Evolutionary conservation across 1,140 invertebrate genomes (phyloP).

Genomic region (Aleiodes sp.): DNA sequence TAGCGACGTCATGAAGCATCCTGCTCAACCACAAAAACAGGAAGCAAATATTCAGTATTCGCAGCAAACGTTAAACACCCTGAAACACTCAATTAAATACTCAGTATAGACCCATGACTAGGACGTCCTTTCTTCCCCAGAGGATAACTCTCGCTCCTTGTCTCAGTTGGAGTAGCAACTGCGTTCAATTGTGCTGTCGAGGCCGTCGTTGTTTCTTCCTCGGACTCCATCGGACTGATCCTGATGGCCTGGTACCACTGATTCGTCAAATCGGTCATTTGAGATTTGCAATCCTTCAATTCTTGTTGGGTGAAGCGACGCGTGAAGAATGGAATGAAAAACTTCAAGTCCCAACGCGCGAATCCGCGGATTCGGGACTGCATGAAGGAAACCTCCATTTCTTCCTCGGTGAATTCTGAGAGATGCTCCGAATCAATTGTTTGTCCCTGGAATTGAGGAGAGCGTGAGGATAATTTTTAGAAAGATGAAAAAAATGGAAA

Average conservation of each 20-base stretch:
- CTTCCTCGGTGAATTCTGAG: slow-evolving; percentile 95
- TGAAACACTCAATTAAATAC: slow-evolving; percentile 50
- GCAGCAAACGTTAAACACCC: neutral
- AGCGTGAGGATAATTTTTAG: slow-evolving; percentile 13
- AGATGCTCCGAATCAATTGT: slow-evolving; percentile 95
- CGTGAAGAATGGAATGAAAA: slow-evolving; percentile 95
- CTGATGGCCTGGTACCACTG: slow-evolving; percentile 96
- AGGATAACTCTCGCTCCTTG: slow-evolving; percentile 38
- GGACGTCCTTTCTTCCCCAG: slow-evolving; percentile 53
- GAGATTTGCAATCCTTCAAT: slow-evolving; percentile 92
- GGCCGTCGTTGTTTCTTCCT: slow-evolving; percentile 67
- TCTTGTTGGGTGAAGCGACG: slow-evolving; percentile 94
- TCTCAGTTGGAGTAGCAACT: slow-evolving; percentile 39
- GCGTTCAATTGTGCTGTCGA: slow-evolving; percentile 56
- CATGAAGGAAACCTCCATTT: slow-evolving; percentile 81
- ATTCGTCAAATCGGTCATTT: slow-evolving; percentile 95
- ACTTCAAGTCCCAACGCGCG: slow-evolving; percentile 89
- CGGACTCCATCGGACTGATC: slow-evolving; percentile 79
- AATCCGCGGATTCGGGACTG: slow-evolving; percentile 82
- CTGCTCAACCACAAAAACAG: neutral
- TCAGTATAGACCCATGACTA: slow-evolving; percentile 62
- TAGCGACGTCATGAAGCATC: neutral
- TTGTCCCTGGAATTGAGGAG: slow-evolving; percentile 75
- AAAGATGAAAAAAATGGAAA: neutral
- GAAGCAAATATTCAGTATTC: neutral